A percentile compares a stretch with the other conserved stretches of the same genome.
These are phyloP conservation scores for Esperia sulphurella DNA, from an alignment of 2,888 invertebrate genomes.

Conservation along the genomic window DNA sequence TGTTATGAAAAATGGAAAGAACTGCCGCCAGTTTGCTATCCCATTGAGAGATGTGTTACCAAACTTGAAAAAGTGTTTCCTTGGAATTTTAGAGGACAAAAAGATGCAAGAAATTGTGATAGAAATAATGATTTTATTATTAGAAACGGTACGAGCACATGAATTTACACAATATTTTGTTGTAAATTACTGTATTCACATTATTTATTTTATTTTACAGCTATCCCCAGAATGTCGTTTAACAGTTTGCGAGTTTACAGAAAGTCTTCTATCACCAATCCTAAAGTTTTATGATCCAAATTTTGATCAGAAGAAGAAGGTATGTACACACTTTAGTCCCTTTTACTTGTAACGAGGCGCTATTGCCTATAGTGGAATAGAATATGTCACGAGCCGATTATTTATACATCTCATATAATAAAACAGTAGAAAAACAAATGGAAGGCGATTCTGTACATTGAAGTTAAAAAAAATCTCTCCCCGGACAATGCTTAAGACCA, in stretches of 20 bases:
- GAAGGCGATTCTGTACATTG: too few species aligned
- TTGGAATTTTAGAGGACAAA: constrained; percentile 45
- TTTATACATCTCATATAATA: too few species aligned
- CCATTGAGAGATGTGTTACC: constrained; percentile 51
- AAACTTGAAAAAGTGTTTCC: constrained; percentile 46
- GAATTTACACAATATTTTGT: not conserved
- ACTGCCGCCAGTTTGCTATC: constrained; percentile 54
- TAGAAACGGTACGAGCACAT: constrained; percentile 50
- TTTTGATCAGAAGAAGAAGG: constrained; percentile 66
- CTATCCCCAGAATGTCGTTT: constrained; percentile 71
- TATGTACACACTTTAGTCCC: constrained; percentile 20
- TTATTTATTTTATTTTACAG: constrained; percentile 35
- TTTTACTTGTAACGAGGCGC: too few species aligned
- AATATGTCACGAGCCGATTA: too few species aligned
- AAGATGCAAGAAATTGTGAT: constrained; percentile 61
- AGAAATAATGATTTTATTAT: constrained; percentile 48
- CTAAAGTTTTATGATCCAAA: constrained; percentile 67
- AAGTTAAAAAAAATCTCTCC: too few species aligned
- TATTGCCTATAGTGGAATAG: too few species aligned
- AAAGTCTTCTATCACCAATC: constrained; percentile 57
- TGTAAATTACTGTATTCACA: not conserved
- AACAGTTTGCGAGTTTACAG: constrained; percentile 74
- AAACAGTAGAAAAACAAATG: too few species aligned
- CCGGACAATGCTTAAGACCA: too few species aligned
- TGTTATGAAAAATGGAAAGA: constrained; percentile 61